Conservation (phyloP, 1,140 invertebrate species). For the Temnothorax longispinosus region DNA sequence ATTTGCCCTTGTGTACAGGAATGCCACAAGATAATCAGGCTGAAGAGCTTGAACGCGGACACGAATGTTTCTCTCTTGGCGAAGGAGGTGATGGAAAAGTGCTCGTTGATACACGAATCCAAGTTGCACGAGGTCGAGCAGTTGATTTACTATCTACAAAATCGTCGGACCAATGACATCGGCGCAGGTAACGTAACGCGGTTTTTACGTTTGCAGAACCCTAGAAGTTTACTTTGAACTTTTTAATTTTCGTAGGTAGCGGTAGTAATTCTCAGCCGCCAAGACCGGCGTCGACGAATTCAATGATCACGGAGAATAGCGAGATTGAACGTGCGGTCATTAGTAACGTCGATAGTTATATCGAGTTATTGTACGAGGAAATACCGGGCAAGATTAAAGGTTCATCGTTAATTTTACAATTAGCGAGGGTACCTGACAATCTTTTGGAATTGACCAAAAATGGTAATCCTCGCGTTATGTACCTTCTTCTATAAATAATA, state of each 20-base stretch:
- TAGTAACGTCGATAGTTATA: slow-evolving; percentile 96
- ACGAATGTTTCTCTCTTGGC: slow-evolving; percentile 93
- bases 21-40: slow-evolving; percentile 93
- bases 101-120: slow-evolving; percentile 94
- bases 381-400: slow-evolving; percentile 97
- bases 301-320: slow-evolving; percentile 75
- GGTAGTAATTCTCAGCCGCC: slow-evolving; percentile 76
- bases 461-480: slow-evolving; percentile 86
- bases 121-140: slow-evolving; percentile 95
- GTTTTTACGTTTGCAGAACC: not conserved
- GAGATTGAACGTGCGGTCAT: slow-evolving; percentile 88
- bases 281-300: slow-evolving; percentile 82
- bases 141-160: slow-evolving; percentile 96
- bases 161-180: slow-evolving; percentile 88
- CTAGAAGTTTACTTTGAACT: not conserved
- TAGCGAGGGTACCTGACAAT: slow-evolving; percentile 97
- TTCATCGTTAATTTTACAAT: slow-evolving; percentile 95
- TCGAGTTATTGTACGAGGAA: slow-evolving; percentile 98
- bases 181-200: slow-evolving; percentile 60
- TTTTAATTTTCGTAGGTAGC: slow-evolving; percentile 66
- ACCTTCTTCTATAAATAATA: not conserved
- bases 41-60: slow-evolving; percentile 93
- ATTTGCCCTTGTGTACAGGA: not conserved
- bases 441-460: slow-evolving; percentile 96
- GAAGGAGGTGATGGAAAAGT: slow-evolving; percentile 95